These are phyloP conservation scores for Dreissena polymorpha DNA, from an alignment of 1,140 invertebrate genomes.

Conservation along the genomic window DNA sequence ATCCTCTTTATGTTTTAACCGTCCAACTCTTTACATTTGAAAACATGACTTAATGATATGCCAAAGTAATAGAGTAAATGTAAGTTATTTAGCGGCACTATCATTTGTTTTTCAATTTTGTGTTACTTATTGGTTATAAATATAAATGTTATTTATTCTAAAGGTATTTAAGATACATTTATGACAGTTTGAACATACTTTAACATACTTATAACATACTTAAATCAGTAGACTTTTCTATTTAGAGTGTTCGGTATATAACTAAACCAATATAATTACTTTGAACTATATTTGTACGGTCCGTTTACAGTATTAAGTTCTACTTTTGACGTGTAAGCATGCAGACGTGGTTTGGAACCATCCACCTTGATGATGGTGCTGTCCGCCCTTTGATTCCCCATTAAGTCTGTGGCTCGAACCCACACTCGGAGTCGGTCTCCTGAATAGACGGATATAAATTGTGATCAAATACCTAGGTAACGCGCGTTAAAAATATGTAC, in stretches of 20 bases:
- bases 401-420: constrained; percentile 24
- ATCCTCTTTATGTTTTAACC: too few relatives aligned
- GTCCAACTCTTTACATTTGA: too few relatives aligned
- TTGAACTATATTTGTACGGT: constrained; percentile 20
- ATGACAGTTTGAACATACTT: too few relatives aligned
- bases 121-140: too few relatives aligned
- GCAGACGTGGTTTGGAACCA: not conserved
- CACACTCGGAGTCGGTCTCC: constrained; percentile 27
- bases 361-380: constrained; percentile 22
- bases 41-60: too few relatives aligned
- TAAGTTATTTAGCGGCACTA: too few relatives aligned
- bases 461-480: not conserved
- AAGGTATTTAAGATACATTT: too few relatives aligned
- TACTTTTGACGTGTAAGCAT: not conserved
- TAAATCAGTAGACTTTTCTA: too few relatives aligned
- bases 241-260: not conserved
- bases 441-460: not conserved
- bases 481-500: not conserved
- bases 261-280: not conserved
- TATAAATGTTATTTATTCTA: too few relatives aligned
- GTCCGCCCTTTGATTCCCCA: constrained; percentile 27
- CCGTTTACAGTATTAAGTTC: not conserved
- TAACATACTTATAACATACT: too few relatives aligned
- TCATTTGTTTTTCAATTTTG: too few relatives aligned
- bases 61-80: too few relatives aligned